Conservation (phyloP, 1,140 invertebrate genomes). For the Thalassaphorura encarpata region DNA sequence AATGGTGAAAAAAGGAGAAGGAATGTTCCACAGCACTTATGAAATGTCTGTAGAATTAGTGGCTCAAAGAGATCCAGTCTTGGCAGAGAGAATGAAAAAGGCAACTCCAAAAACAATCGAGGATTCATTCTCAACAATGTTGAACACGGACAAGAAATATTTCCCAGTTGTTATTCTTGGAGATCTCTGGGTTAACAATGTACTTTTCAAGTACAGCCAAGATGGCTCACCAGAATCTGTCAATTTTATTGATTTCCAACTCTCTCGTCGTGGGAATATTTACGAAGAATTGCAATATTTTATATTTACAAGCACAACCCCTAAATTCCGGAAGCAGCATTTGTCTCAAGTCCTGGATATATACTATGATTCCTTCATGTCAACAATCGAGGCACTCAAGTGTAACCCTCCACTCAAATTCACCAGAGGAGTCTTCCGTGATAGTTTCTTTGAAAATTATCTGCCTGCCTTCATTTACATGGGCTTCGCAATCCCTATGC, state of each 20-base stretch:
- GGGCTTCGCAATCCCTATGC: slow-evolving; percentile 21
- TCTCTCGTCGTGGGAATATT: slow-evolving; percentile 22
- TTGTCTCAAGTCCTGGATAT: slow-evolving; percentile 2
- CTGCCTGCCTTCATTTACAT: slow-evolving; percentile 11
- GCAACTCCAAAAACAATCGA: background rate
- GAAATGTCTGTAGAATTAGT: background rate
- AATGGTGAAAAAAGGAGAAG: background rate
- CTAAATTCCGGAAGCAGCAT: slow-evolving; percentile 7
- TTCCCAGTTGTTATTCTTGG: slow-evolving; percentile 48
- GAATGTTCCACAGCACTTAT: background rate
- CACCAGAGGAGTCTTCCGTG: slow-evolving; percentile 6
- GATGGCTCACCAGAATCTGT: slow-evolving; percentile 33
- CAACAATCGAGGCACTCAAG: background rate
- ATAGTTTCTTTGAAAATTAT: slow-evolving; percentile 1
- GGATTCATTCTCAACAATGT: background rate
- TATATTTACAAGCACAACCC: slow-evolving; percentile 18
- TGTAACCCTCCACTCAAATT: slow-evolving; percentile 11
- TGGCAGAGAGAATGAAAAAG: slow-evolving; percentile 1
- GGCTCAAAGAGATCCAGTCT: slow-evolving; percentile 10
- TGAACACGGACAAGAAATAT: slow-evolving; percentile 5
- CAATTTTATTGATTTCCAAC: slow-evolving; percentile 29
- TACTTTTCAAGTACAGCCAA: slow-evolving; percentile 42
- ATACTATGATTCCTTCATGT: slow-evolving; percentile 15
- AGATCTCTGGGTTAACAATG: slow-evolving; percentile 39
- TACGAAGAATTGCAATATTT: slow-evolving; percentile 21